Evolutionary conservation across 2,797 vertebrate species (phyloP).

Genomic region (Premnoplex brunnescens): DNA sequence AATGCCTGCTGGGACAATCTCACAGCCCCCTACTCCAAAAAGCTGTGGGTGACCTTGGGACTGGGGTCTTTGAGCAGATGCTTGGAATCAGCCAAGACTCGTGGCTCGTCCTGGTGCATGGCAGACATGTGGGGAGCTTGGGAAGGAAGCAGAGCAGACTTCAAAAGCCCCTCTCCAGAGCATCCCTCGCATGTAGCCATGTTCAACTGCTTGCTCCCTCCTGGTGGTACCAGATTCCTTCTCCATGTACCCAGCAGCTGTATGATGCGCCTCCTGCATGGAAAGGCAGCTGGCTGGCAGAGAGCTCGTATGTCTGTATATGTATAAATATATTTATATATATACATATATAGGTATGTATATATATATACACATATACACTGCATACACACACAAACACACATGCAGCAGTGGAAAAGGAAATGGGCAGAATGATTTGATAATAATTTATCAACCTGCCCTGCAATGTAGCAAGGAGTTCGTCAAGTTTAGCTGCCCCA

Average conservation of each 20-base stretch:
- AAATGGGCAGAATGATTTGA: background rate
- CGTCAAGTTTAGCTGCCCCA: background rate
- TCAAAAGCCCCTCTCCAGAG: conserved; percentile 5
- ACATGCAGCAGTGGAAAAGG: conserved; percentile 15
- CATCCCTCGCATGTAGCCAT: background rate
- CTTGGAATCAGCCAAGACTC: background rate
- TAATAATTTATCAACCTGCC: background rate
- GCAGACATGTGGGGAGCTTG: background rate
- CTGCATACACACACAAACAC: background rate
- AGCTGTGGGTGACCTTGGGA: background rate
- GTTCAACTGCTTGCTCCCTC: background rate
- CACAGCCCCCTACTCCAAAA: background rate
- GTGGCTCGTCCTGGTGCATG: background rate
- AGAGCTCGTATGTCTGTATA: background rate
- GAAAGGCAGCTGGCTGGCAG: conserved; percentile 26
- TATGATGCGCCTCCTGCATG: background rate
- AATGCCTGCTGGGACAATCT: background rate
- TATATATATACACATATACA: background rate
- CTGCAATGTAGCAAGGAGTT: background rate
- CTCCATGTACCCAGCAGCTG: background rate
- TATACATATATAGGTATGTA: background rate
- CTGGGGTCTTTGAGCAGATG: background rate
- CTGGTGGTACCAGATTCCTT: background rate
- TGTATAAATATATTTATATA: background rate
- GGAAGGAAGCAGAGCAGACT: background rate